phyloP scores from a whole-genome alignment of 2,888 invertebrate species.

The Bellardia pandia region DNA sequence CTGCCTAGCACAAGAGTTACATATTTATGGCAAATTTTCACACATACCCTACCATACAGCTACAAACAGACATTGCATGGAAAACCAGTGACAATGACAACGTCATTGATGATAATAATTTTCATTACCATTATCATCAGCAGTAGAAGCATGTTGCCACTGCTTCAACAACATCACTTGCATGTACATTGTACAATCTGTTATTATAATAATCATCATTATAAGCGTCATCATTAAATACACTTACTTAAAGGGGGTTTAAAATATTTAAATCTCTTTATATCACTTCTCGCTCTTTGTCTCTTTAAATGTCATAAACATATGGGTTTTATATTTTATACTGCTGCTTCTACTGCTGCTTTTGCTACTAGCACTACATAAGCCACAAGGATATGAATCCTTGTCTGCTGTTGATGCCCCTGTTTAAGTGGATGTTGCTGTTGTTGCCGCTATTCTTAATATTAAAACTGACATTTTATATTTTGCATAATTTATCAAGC shows the following conservation, averaged over 20 bases:
- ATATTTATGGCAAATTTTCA: slow-evolving; percentile 52
- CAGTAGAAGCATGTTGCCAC: neutral
- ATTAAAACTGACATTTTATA: slow-evolving; percentile 37
- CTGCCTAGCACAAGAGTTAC: neutral
- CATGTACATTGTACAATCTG: slow-evolving; percentile 10
- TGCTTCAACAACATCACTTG: neutral
- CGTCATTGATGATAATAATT: slow-evolving; percentile 64
- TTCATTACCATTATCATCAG: slow-evolving; percentile 62
- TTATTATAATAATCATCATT: slow-evolving; percentile 35
- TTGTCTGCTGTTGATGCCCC: slow-evolving; percentile 2
- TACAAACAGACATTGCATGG: neutral
- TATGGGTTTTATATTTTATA: neutral
- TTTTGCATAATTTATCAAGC: slow-evolving; percentile 49
- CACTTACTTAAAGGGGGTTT: slow-evolving; percentile 55
- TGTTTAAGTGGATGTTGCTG: neutral
- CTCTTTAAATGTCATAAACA: slow-evolving; percentile 24
- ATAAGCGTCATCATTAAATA: slow-evolving; percentile 53
- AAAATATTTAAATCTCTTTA: slow-evolving; percentile 63
- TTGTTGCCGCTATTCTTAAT: slow-evolving; percentile 15
- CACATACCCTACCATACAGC: slow-evolving; percentile 5
- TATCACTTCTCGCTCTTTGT: slow-evolving; percentile 2
- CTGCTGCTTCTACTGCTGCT: neutral
- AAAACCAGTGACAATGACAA: slow-evolving; percentile 62
- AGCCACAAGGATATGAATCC: slow-evolving; percentile 11
- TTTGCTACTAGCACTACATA: neutral